Evolutionary conservation across 2,113 vertebrate genomes (phyloP), one percentile per base, ranked within the genome.

Genomic region (Castor canadensis): DNA sequence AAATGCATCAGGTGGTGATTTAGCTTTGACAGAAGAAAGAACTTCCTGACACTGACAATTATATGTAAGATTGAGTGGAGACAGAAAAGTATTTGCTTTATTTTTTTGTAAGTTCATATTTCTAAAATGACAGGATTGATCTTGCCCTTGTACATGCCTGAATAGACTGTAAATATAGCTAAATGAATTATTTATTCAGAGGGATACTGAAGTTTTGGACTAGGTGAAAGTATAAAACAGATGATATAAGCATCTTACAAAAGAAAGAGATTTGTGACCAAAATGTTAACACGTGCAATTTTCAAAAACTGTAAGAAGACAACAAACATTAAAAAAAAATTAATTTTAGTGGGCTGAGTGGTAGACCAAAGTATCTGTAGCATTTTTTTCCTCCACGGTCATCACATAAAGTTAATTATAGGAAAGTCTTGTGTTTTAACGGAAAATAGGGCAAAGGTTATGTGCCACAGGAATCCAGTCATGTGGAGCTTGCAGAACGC

Each of bases 361-460:
- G 84, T 20, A 22, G 28, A 91, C 67, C 9, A 12, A 43, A n/a
- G 40, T 30, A 56, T 91, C 73, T 35, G 81, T 54, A 79, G 60
- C 20, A 38, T 28, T 38, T 88, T 75, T 43, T 16, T 81, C 8
- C 6, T 45, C 38, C 73, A 22, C 26, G 69, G 56, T 91, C 73
- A 45, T 5, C n/a, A 49, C 15, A 60, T 13, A 56, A 66, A 91
- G 93, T 32, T 54, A 89, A 87, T 91, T 92, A 92, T 64, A 95
- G 91, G 89, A 93, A 97, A 94, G 87, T 87, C 83, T 93, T 73
- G 85, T 66, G 87, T 86, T 96, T 97, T 95, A 93, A 87, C 87
- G 89, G 91, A 67, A 97, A 97, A 96, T 97, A 72, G 97, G 93
- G 96, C 96, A 97, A 96, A 97, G 95, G 97, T 97, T 93, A 73